Evolutionary conservation across 2,888 invertebrate species (phyloP).

Genomic region (Athalia circularis): DNA sequence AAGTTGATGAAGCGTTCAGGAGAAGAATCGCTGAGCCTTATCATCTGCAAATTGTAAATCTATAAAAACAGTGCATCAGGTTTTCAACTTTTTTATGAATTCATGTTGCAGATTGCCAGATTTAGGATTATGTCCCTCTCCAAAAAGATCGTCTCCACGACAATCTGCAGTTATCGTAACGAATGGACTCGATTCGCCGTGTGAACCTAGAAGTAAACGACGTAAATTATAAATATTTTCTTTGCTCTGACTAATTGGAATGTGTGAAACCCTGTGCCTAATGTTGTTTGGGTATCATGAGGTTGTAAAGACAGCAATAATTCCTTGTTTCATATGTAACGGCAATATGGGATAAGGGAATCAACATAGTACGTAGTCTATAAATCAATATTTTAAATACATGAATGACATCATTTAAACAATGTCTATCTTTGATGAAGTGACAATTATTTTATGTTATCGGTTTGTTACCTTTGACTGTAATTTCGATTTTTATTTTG

Average conservation of each 20-base stretch:
- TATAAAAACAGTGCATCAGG: no score
- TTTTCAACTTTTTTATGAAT: no score
- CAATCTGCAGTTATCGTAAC: neutral
- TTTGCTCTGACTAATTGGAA: neutral
- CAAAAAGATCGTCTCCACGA: neutral
- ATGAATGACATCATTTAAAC: neutral
- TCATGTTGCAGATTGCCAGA: conserved; percentile 22
- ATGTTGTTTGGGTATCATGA: conserved; percentile 2
- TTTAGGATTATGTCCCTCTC: conserved; percentile 28
- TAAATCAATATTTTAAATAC: conserved; percentile 23
- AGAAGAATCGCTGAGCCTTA: neutral
- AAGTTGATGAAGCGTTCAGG: neutral
- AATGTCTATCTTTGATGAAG: neutral
- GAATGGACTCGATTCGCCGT: neutral
- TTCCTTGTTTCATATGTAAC: conserved; percentile 6
- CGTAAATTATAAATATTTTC: conserved; percentile 20
- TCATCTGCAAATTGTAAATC: neutral
- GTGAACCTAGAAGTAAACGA: conserved; percentile 34
- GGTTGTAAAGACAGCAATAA: conserved; percentile 34
- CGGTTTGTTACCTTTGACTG: neutral
- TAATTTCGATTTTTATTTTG: no score
- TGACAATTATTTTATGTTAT: neutral
- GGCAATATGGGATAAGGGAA: neutral
- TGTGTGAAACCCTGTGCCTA: neutral
- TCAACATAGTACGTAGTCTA: neutral